Evolutionary conservation across 2,113 vertebrate species (phyloP), one percentile per base, ranked within the genome.

Genomic region (Heliornis fulica): DNA sequence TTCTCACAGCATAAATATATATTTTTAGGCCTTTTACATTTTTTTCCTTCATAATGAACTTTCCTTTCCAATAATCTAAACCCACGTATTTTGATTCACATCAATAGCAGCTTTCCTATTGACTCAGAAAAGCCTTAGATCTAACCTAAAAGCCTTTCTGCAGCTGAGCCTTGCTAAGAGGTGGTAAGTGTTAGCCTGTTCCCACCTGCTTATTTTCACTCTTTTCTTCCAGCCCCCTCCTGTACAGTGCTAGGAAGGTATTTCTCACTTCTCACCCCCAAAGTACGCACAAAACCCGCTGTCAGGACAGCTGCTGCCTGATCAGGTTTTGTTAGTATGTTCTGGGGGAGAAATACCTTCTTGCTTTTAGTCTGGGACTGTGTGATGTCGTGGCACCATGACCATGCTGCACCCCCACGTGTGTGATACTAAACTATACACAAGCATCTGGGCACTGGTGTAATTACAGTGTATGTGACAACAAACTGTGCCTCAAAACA

Each of bases 271-370:
- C 59, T 91, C 45, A 50, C 21, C 32, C 48, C 8, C 46, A 74
- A 18, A 2, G 1, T 1, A 4, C 9, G n/a, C 13, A 53, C 12
- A 36, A 34, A 89, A 41, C 0, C 0, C 65, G 31, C 29, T 0
- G 2, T 36, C 54, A 57, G 71, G 50, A 78, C 63, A 83, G 36
- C 36, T 81, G 41, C 40, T 70, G 60, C 72, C 31, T 78, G 17
- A 29, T 48, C 11, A 41, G n/a, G 45, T 19, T 87, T 48, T 81
- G 32, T 34, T 41, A 11, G 34, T 14, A 3, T 41, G 10, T 9
- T 84, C 45, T 81, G 83, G 15, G 93, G 59, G 23, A 86, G 36
- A 74, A 94, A 40, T 21, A 26, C 8, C 17, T 59, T 32, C 54
- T 74, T 63, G 25, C 4, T 89, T 78, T 70, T 46, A 72, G 45